Conservation (phyloP, 1,140 invertebrate species). For the Tigriopus japonicus region DNA sequence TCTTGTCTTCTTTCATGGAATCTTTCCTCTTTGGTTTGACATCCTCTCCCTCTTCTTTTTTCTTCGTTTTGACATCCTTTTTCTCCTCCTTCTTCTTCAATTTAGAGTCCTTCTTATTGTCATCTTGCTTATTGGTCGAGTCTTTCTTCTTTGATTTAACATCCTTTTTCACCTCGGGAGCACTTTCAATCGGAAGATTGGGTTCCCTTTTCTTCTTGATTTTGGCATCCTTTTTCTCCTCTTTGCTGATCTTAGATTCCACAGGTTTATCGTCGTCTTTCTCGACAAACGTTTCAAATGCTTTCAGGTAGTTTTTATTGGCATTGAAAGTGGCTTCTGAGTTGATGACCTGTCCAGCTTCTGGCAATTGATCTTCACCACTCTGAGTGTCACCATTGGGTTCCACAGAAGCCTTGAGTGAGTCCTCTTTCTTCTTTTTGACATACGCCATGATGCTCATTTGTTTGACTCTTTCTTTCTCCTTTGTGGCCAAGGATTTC, state of each 20-base stretch:
- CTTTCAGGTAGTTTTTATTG: not conserved
- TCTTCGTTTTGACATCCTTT: too few species aligned
- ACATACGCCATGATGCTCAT: not conserved
- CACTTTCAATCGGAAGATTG: too few species aligned
- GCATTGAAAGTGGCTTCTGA: not conserved
- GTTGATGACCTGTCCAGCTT: not conserved
- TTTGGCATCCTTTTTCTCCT: not conserved
- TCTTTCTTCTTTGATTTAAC: too few species aligned
- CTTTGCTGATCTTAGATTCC: not conserved
- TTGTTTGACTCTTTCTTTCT: not conserved
- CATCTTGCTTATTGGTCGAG: too few species aligned
- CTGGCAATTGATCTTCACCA: not conserved
- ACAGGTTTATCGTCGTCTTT: not conserved
- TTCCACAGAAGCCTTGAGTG: not conserved
- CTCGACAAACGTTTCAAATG: not conserved
- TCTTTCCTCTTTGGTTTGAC: constrained; percentile 23
- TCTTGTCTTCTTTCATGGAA: constrained; percentile 16
- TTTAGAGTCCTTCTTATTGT: too few species aligned
- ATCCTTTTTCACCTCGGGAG: too few species aligned
- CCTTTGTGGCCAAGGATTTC: not conserved
- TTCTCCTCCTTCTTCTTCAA: too few species aligned
- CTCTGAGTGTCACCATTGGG: not conserved
- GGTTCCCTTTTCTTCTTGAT: too few species aligned
- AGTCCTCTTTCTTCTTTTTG: not conserved
- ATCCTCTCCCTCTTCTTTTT: not conserved